Evolutionary conservation across 2,113 vertebrate species (phyloP).

Genomic region (Talpa occidentalis): DNA sequence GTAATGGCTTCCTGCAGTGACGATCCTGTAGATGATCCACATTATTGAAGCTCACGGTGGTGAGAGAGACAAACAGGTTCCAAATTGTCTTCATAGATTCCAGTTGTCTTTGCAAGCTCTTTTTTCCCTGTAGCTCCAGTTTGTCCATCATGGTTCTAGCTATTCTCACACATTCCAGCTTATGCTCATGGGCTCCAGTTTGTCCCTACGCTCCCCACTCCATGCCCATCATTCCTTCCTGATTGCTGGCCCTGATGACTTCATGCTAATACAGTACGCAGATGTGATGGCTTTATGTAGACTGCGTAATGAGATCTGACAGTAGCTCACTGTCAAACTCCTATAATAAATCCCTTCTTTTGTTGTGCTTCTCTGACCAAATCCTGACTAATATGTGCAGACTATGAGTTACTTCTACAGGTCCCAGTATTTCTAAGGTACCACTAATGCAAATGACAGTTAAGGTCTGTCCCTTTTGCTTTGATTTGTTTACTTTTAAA

Average conservation of each 20-base stretch:
- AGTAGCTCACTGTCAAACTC: neutral
- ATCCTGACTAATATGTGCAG: neutral
- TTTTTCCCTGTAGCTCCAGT: neutral
- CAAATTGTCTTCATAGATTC: neutral
- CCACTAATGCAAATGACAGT: slow-evolving; percentile 1
- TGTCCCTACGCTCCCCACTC: neutral
- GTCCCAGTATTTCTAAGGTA: neutral
- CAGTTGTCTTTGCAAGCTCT: neutral
- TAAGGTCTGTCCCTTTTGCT: neutral
- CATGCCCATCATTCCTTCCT: neutral
- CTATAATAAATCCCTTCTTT: neutral
- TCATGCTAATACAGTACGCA: neutral
- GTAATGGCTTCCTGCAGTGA: neutral
- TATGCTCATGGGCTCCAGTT: neutral
- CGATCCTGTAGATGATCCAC: neutral
- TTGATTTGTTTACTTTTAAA: slow-evolving; percentile 49
- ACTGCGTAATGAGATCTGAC: neutral
- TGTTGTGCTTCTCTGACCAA: too few species aligned
- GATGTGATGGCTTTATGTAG: neutral
- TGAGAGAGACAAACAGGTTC: neutral
- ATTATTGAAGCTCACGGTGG: neutral
- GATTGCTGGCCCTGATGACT: neutral
- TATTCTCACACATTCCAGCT: neutral
- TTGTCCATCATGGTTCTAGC: neutral
- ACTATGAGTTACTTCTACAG: neutral